Base-by-base conservation (phyloP, 2,113 vertebrate genomes). In the Neogale vison region DNA sequence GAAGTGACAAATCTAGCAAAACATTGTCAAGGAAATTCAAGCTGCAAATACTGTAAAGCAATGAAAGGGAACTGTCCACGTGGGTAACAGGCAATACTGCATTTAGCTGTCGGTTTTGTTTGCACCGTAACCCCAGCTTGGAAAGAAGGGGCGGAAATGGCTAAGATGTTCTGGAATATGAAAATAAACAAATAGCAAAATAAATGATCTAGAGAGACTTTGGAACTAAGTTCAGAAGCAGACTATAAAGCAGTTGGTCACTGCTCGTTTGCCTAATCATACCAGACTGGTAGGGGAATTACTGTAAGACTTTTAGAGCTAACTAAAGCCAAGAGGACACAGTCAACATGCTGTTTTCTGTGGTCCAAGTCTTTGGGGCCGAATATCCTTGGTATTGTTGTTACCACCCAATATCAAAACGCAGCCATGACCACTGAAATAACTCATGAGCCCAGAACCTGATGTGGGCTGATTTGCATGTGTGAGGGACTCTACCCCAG, bases 371-470 rank as follows among this genome's bases (percentile, higher is more conserved):
- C 74, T 98, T 96, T 98, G 93, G 83, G 97, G 96, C 55, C 96
- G 90, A 98, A 91, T 94, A 74, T 96, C 97, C 81, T 96, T 36
- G 24, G 85, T 96, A 92, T 88, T 83, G 97, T 98, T 80, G 9
- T 74, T 98, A 59, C 69, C 96, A n/a, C 93, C 98, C 97, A 80
- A 96, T 98, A 98, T 98, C 79, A 98, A 98, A 97, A 95, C 88
- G 94, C 96, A 96, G 82, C 92, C 98, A 90, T 93, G 82, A 93
- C 98, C 95, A 92, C 96, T 94, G 94, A 97, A 95, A 96, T 97
- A 95, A 96, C 95, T 90, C 95, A 84, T 83, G 96, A 97, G 93
- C 69, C 88, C 92, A 96, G 92, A 92, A 90, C 94, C 39, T 74
- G 94, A 90, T 97, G 96, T 69, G 84, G 92, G 57, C 85, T 63